Conservation (phyloP, 1,140 invertebrate genomes). For the Pemphigus obesinymphae region DNA sequence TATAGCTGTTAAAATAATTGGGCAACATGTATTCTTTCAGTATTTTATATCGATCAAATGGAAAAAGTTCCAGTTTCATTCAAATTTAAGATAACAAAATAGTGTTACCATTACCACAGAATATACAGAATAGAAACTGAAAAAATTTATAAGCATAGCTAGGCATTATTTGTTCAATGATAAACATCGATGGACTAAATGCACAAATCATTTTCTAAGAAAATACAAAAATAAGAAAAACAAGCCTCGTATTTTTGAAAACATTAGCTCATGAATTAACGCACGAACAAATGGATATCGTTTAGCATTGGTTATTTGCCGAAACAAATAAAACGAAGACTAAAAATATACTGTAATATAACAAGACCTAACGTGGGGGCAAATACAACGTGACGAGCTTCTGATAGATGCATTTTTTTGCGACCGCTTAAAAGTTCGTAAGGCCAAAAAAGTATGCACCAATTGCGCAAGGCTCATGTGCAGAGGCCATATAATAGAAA, state of each 20-base stretch:
- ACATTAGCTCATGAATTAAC: constrained; percentile 18
- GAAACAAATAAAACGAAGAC: neutral
- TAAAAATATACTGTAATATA: neutral
- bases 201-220: neutral
- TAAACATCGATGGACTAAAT: constrained; percentile 43
- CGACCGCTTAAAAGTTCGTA: no score
- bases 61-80: constrained; percentile 43
- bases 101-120: neutral
- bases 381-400: no score
- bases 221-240: constrained; percentile 4
- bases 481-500: neutral
- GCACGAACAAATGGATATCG: constrained; percentile 13
- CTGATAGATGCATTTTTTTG: no score
- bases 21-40: no score
- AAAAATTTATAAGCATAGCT: constrained; percentile 23
- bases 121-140: constrained; percentile 24
- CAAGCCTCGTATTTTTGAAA: constrained; percentile 11
- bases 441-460: no score
- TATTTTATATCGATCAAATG: no score
- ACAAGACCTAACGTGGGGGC: neutral
- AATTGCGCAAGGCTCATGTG: neutral
- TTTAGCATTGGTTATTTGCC: neutral
- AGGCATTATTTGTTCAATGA: constrained; percentile 46
- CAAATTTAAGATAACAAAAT: constrained; percentile 10
- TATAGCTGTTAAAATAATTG: no score